Evolutionary conservation across 2,113 vertebrate species (phyloP), one percentile per base, ranked within the genome.

Genomic region (Rhynchopsitta pachyrhyncha): DNA sequence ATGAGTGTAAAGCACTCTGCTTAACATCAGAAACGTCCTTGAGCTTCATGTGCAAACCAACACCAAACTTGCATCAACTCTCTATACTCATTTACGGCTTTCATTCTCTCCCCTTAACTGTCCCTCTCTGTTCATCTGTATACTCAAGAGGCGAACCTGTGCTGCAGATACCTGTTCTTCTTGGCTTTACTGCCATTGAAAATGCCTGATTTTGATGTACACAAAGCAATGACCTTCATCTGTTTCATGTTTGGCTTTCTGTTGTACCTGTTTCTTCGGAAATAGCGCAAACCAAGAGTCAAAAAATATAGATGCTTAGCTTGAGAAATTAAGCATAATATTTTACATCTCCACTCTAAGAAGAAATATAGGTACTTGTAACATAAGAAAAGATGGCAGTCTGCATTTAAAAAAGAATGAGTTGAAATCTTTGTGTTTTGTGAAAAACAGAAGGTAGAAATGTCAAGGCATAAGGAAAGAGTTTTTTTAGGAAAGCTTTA

Each of bases 221-320:
- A 49, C 47, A 73, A 82, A 74, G 37, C 29, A 46, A 17, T 59
- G 44, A 42, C 17, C 63, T 94, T 82, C 42, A 83, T 79, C 33
- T 59, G 50, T 94, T 79, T 68, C 1, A 0, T 63, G 82, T 95
- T 90, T 71, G 50, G 71, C 76, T 94, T 92, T 78, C 64, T 92
- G 47, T 89, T 81, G 44, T 78, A 37, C 71, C 23, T 33, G 16
- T 91, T 91, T 75, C 39, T 93, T 93, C 70, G 55, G 35, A 87
- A 93, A 35, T 24, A 66, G 59, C 5, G 3, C 59, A 90, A 86
- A 44, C 62, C 88, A 60, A 50, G 53, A 71, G 33, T 77, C 29
- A 66, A 57, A 31, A 67, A 86, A 84, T 22, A 2, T 33, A 53
- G 55, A 71, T 25, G 62, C 11, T 74, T 63, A 67, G 25, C 23